Evolutionary conservation across 1,140 invertebrate genomes (phyloP).

Genomic region (Meteorus sp.): DNA sequence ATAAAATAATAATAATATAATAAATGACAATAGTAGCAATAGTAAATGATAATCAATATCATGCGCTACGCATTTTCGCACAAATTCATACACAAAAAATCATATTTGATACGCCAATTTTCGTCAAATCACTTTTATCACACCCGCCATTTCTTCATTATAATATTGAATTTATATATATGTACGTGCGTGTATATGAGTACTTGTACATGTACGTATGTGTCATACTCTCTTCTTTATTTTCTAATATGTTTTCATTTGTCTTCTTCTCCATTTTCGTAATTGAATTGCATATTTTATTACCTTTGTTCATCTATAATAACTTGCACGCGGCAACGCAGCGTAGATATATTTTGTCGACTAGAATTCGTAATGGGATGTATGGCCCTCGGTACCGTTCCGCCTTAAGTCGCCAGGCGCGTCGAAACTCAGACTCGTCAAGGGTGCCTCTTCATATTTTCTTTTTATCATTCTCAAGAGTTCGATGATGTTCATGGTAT

Average conservation of each 20-base stretch:
- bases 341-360: conserved; percentile 56
- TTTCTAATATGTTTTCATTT: no score
- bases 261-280: conserved; percentile 7
- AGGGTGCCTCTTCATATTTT: not conserved
- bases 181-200: not conserved
- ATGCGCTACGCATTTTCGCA: conserved; percentile 38
- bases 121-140: not conserved
- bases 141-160: not conserved
- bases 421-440: conserved; percentile 19
- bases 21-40: conserved; percentile 40
- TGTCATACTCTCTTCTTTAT: no score
- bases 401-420: conserved; percentile 38
- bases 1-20: conserved; percentile 14
- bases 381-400: conserved; percentile 52
- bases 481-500: conserved; percentile 18
- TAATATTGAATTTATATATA: not conserved
- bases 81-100: conserved; percentile 10
- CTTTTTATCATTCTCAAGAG: conserved; percentile 2
- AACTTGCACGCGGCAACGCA: conserved; percentile 35
- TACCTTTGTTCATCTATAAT: conserved; percentile 24
- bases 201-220: conserved; percentile 12
- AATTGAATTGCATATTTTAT: conserved; percentile 11
- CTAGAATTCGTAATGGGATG: conserved; percentile 58
- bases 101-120: not conserved
- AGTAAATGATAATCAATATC: conserved; percentile 38